phyloP scores from a whole-genome alignment of 2,888 invertebrate genomes.

The Nysson spinosus region DNA sequence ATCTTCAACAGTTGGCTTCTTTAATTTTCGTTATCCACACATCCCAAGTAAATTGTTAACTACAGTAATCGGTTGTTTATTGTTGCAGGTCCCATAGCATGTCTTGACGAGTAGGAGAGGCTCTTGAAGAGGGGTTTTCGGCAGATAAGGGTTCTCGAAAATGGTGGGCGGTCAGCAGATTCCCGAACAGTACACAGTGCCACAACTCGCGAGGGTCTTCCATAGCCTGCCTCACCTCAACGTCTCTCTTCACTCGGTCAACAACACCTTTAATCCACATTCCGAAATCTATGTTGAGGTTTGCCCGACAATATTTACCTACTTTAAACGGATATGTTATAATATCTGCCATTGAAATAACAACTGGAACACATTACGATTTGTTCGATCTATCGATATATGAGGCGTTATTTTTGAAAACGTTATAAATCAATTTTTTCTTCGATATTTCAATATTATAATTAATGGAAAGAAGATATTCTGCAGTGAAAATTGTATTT shows the following conservation, averaged over 20 bases:
- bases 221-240: constrained; percentile 95
- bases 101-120: constrained; percentile 75
- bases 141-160: constrained; percentile 72
- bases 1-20: too few relatives aligned
- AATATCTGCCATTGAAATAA: neutral
- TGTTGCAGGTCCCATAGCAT: constrained; percentile 73
- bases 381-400: too few relatives aligned
- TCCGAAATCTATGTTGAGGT: constrained; percentile 95
- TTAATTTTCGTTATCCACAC: too few relatives aligned
- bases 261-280: constrained; percentile 93
- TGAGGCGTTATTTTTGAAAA: too few relatives aligned
- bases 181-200: constrained; percentile 87
- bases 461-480: too few relatives aligned
- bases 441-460: too few relatives aligned
- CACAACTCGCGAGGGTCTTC: constrained; percentile 90
- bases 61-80: constrained; percentile 2
- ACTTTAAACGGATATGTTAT: neutral
- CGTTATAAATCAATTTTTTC: too few relatives aligned
- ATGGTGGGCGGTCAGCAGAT: constrained; percentile 76
- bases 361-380: too few relatives aligned
- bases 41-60: constrained; percentile 16
- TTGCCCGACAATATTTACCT: constrained; percentile 63
- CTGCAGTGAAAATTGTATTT: too few relatives aligned
- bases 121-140: constrained; percentile 70
- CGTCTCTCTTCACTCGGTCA: constrained; percentile 92